These are phyloP conservation scores for Mechanitis mazaeus DNA, from an alignment of 2,888 invertebrate genomes.

Conservation along the genomic window DNA sequence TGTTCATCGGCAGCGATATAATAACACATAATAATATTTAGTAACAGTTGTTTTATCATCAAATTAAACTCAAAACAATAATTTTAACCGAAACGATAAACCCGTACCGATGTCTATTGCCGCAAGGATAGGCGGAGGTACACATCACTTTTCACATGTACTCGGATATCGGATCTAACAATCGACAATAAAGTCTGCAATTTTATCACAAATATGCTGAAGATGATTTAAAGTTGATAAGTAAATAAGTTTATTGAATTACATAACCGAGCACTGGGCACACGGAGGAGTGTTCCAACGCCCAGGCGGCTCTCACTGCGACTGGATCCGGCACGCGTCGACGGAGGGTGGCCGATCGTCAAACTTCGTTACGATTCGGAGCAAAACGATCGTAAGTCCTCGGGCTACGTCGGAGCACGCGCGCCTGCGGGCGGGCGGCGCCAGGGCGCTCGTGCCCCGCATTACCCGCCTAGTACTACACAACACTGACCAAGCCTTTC, in stretches of 20 bases:
- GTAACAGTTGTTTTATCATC: constrained; percentile 26
- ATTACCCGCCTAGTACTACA: constrained; percentile 55
- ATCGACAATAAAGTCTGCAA: constrained; percentile 12
- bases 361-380: constrained; percentile 72
- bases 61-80: constrained; percentile 38
- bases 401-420: constrained; percentile 70
- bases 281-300: constrained; percentile 66
- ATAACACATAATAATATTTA: constrained; percentile 32
- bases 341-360: constrained; percentile 69
- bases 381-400: constrained; percentile 69
- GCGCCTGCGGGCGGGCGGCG: constrained; percentile 68
- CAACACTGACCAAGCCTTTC: constrained; percentile 50
- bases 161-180: constrained; percentile 19
- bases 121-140: constrained; percentile 57
- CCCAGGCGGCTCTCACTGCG: constrained; percentile 71
- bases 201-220: constrained; percentile 22
- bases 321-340: constrained; percentile 71
- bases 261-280: constrained; percentile 68
- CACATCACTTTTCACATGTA: constrained; percentile 65
- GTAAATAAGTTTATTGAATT: constrained; percentile 73
- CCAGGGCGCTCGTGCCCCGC: constrained; percentile 53
- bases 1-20: constrained; percentile 27
- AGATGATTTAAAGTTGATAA: constrained; percentile 59
- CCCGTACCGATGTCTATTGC: constrained; percentile 61
- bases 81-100: constrained; percentile 60